Evolutionary conservation across 2,888 invertebrate genomes (phyloP).

Genomic region (Sphecodes monilicornis): DNA sequence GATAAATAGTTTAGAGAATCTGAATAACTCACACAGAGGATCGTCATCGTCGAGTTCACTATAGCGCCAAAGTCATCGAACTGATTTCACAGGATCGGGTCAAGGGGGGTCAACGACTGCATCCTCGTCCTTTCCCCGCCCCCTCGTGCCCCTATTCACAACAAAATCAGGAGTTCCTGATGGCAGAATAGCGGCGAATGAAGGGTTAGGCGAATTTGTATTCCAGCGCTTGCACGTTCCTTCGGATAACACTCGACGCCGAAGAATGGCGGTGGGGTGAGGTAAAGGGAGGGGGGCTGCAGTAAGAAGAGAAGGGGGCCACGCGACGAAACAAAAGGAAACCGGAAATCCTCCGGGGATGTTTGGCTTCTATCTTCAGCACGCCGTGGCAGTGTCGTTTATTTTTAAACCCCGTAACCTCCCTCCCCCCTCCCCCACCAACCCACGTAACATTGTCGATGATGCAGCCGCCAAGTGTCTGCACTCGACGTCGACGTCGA

Average conservation of each 20-base stretch:
- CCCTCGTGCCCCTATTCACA: not conserved
- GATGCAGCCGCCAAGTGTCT: slow-evolving; percentile 22
- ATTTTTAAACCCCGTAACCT: not conserved
- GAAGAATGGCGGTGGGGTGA: not conserved
- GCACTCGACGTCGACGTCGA: not conserved
- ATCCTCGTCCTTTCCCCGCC: not conserved
- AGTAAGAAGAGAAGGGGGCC: not conserved
- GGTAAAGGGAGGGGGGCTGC: not conserved
- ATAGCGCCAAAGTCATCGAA: slow-evolving; percentile 10
- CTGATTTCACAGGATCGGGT: slow-evolving; percentile 32
- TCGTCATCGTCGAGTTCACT: slow-evolving; percentile 50
- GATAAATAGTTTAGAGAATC: not conserved
- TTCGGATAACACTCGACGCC: slow-evolving; percentile 34
- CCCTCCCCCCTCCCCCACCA: not conserved
- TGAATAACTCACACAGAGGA: slow-evolving; percentile 46
- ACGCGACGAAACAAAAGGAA: slow-evolving; percentile 7
- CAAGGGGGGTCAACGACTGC: slow-evolving; percentile 8
- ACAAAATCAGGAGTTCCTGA: not conserved
- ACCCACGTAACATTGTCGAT: not conserved
- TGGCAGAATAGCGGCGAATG: not conserved
- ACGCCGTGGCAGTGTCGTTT: not conserved
- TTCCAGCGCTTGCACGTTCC: slow-evolving; percentile 32
- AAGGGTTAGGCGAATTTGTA: slow-evolving; percentile 11
- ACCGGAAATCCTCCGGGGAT: slow-evolving; percentile 15
- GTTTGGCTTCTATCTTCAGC: slow-evolving; percentile 29